These are phyloP conservation scores for Typhlomys cinereus DNA, from an alignment of 2,113 vertebrate genomes.

Conservation along the genomic window DNA sequence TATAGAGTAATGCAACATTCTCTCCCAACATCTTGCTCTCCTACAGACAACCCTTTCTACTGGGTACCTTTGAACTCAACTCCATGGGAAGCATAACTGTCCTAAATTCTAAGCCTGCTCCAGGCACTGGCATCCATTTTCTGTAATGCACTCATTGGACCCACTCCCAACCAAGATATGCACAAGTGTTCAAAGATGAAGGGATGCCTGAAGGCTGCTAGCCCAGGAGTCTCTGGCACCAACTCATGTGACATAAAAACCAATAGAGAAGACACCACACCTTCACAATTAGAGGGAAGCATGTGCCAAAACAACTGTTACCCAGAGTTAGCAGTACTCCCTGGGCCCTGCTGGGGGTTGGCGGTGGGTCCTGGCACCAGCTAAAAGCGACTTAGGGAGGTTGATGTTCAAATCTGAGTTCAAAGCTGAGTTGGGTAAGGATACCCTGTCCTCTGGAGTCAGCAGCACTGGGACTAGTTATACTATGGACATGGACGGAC, in stretches of 20 bases:
- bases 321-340: not conserved
- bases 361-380: not conserved
- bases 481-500: not conserved
- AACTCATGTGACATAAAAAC: not conserved
- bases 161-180: not conserved
- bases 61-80: not conserved
- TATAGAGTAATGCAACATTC: too few relatives aligned
- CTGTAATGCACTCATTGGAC: not conserved
- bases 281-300: not conserved
- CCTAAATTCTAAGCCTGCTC: not conserved
- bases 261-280: not conserved
- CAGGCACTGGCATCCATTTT: not conserved
- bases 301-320: not conserved
- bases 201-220: not conserved
- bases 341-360: not conserved
- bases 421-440: not conserved
- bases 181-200: not conserved
- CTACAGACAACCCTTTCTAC: not conserved
- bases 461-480: not conserved
- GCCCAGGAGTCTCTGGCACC: not conserved
- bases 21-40: not conserved
- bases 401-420: not conserved
- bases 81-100: not conserved
- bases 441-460: not conserved
- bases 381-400: not conserved